phyloP scores from a whole-genome alignment of 2,113 vertebrate genomes.

The Marcusenius ussheri region DNA sequence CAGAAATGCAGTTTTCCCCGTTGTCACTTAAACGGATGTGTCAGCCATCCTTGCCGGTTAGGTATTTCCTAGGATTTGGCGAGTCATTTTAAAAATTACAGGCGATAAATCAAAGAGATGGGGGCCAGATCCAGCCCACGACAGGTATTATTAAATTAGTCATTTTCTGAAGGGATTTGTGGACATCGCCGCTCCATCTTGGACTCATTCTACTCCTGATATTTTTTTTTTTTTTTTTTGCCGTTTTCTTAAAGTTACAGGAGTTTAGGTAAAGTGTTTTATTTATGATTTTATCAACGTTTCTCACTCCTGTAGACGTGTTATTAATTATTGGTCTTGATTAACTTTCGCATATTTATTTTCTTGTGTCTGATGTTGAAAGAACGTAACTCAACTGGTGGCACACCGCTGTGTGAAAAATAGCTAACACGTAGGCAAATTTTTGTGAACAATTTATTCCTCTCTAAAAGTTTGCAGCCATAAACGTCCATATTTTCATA shows the following conservation, averaged over 20 bases:
- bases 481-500: neutral
- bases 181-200: neutral
- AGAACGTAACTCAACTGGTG: neutral
- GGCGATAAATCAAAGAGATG: neutral
- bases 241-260: neutral
- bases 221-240: neutral
- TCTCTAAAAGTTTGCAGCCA: neutral
- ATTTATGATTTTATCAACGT: neutral
- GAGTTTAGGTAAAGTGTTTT: neutral
- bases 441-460: neutral
- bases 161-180: slow-evolving; percentile 18
- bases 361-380: neutral
- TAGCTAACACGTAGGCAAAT: neutral
- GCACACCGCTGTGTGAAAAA: neutral
- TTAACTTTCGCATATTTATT: neutral
- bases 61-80: neutral
- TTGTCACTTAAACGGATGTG: neutral
- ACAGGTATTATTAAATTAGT: neutral
- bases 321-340: neutral
- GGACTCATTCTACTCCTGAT: neutral
- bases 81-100: neutral
- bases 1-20: neutral
- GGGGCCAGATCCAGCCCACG: neutral
- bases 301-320: neutral
- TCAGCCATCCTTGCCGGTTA: neutral